Percentiles rank a stretch among this genome's conserved stretches.
Evolutionary conservation across 35 echinoderm and acorn worm species (phyloP).

Genomic region (Ptychodera flava): DNA sequence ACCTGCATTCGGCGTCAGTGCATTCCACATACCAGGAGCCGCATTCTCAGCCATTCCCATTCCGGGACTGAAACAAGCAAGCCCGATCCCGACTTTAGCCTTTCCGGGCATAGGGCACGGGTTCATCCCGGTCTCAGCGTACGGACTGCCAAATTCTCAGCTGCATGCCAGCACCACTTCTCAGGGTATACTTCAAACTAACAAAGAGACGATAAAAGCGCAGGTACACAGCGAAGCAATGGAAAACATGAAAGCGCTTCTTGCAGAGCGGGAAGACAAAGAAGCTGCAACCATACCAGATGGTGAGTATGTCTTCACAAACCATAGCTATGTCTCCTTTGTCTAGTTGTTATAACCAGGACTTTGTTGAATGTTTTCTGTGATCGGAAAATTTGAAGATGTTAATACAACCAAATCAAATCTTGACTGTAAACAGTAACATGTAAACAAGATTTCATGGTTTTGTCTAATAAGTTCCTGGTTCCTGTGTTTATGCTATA

Average conservation of each 20-base stretch:
- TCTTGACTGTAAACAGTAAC: too few relatives aligned
- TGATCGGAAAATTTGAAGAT: too few relatives aligned
- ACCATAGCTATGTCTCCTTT: not conserved
- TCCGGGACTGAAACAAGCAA: constrained; percentile 47
- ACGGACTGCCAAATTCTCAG: not conserved
- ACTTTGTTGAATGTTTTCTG: too few relatives aligned
- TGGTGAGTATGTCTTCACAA: constrained; percentile 37
- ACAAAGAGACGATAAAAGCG: not conserved
- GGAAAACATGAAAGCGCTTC: constrained; percentile 66
- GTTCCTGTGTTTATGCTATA: too few relatives aligned
- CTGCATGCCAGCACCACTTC: not conserved
- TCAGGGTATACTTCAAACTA: not conserved
- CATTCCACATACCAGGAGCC: constrained; percentile 76
- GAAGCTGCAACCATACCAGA: constrained; percentile 61
- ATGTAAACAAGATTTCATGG: too few relatives aligned
- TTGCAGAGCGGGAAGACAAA: constrained; percentile 77
- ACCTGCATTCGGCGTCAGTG: constrained; percentile 65
- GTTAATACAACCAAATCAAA: too few relatives aligned
- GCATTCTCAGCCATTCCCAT: constrained; percentile 90
- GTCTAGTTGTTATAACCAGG: too few relatives aligned
- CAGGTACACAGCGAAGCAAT: constrained; percentile 36
- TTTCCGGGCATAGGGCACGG: not conserved
- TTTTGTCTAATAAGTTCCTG: too few relatives aligned
- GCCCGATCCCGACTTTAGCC: not conserved
- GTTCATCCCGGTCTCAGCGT: not conserved